Conservation (phyloP, 2,113 vertebrate species). For the Mirza zaza region DNA sequence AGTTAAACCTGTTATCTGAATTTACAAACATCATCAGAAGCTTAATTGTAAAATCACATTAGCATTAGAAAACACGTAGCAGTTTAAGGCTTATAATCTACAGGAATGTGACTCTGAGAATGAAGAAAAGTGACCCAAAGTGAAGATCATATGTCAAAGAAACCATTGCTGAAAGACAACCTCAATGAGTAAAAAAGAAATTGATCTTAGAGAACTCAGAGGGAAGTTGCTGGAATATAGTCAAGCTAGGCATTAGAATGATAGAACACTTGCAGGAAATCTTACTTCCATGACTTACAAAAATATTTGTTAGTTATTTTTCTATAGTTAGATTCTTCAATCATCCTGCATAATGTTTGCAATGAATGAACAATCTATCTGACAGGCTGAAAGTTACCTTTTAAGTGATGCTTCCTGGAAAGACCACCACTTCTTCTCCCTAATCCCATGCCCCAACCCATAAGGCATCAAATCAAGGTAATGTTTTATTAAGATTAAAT, state of each 20-base stretch:
- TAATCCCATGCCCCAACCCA: not conserved
- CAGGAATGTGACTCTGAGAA: not conserved
- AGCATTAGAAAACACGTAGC: slow-evolving; percentile 1
- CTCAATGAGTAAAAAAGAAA: not conserved
- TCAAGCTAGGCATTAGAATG: not conserved
- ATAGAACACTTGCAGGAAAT: not conserved
- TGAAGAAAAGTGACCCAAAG: not conserved
- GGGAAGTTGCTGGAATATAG: not conserved
- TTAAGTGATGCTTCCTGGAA: not conserved
- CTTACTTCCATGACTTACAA: not conserved
- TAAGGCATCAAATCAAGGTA: not conserved
- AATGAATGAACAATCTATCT: not conserved
- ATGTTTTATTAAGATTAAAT: not conserved
- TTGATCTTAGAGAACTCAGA: not conserved
- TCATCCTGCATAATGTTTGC: not conserved
- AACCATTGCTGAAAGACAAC: not conserved
- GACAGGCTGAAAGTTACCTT: not conserved
- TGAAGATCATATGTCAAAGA: not conserved
- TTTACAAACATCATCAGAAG: slow-evolving; percentile 54
- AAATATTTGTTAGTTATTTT: not conserved
- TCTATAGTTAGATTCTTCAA: not conserved
- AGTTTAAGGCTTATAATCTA: not conserved
- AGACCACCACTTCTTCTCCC: not conserved
- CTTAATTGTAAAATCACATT: slow-evolving; percentile 52
- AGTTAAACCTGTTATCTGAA: slow-evolving; percentile 56